Percentiles rank a stretch among this genome's conserved stretches.
phyloP scores from a whole-genome alignment of 1,140 invertebrate species.

The Colletes latitarsis region DNA sequence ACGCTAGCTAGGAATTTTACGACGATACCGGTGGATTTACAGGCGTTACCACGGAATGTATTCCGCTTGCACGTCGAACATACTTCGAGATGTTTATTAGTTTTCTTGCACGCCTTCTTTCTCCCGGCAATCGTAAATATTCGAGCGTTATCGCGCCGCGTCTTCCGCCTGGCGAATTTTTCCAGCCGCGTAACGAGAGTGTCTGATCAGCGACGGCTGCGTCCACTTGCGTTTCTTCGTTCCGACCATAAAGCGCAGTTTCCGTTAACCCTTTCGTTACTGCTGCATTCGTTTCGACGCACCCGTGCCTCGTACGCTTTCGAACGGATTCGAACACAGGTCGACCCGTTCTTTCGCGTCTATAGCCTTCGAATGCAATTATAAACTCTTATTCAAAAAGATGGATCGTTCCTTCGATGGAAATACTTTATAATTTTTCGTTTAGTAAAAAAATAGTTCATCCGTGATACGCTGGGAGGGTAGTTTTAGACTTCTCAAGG shows the following conservation, averaged over 20 bases:
- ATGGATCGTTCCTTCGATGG: no score
- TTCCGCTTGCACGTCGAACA: neutral
- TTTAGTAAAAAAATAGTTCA: no score
- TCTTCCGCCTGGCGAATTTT: neutral
- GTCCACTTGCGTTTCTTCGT: neutral
- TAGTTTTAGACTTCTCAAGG: no score
- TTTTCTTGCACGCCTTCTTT: neutral
- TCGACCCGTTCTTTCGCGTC: no score
- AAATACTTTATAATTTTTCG: no score
- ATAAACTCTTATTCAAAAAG: no score
- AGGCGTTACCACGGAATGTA: neutral
- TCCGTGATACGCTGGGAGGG: no score
- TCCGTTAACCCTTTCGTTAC: neutral
- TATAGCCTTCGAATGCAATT: no score
- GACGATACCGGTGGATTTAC: slow-evolving; percentile 32
- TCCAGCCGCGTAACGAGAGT: neutral
- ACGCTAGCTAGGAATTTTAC: slow-evolving; percentile 38
- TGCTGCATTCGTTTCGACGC: no score
- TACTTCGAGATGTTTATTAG: neutral
- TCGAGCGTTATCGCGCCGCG: neutral
- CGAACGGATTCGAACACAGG: neutral
- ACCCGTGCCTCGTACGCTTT: no score
- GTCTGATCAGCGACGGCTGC: neutral
- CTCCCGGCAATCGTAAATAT: neutral
- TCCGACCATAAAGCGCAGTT: neutral